phyloP scores from a whole-genome alignment of 2,888 invertebrate species.

The Eubasilissa splendida region DNA sequence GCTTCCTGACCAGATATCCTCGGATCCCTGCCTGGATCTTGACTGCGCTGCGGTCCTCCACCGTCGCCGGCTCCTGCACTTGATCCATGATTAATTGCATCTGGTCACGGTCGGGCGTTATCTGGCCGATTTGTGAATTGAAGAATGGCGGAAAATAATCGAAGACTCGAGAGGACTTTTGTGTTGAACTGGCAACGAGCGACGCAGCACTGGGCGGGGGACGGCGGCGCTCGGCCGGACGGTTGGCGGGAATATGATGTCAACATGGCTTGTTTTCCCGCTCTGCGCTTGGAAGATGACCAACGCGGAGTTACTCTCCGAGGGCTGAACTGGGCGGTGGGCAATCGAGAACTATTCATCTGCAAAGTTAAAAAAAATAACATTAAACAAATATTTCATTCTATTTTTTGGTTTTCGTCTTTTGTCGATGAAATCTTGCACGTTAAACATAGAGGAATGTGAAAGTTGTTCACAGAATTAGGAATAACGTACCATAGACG shows the following conservation, averaged over 20 bases:
- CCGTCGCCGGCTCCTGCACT: conserved; percentile 29
- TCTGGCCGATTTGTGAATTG: neutral
- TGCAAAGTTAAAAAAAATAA: conserved; percentile 2
- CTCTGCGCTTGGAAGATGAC: conserved; percentile 37
- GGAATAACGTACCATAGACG: too few relatives aligned
- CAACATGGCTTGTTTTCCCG: conserved; percentile 29
- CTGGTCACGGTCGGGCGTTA: neutral
- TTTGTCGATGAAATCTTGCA: too few relatives aligned
- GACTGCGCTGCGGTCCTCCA: conserved; percentile 63
- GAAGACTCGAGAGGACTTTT: neutral
- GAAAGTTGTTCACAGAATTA: too few relatives aligned
- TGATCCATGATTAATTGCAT: conserved; percentile 28
- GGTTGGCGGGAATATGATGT: conserved; percentile 35
- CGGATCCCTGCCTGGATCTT: conserved; percentile 74
- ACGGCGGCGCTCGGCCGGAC: neutral
- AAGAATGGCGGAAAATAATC: neutral
- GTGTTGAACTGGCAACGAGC: neutral
- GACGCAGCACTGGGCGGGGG: neutral
- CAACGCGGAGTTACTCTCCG: conserved; percentile 22
- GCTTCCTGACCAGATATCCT: conserved; percentile 71
- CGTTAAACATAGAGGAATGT: too few relatives aligned
- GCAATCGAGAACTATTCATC: conserved; percentile 15
- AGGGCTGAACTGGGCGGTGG: conserved; percentile 6
- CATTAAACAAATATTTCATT: neutral
- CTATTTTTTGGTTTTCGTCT: too few relatives aligned